phyloP scores from a whole-genome alignment of 2,797 vertebrate species.

The Carapus acus region DNA sequence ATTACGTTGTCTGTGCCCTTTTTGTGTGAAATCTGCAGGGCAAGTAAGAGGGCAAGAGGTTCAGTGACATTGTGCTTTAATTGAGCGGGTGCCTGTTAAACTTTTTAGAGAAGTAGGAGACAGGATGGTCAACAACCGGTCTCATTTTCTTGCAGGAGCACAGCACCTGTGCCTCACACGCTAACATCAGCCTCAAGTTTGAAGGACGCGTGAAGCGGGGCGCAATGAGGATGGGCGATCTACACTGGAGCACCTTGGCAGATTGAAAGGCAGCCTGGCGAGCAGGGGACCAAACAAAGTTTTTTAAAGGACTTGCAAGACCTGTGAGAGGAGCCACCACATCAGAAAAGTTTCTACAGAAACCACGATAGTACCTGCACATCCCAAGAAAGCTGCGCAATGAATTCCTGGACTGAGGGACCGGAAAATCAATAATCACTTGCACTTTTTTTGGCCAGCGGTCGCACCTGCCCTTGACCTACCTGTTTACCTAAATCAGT shows the following conservation, averaged over 20 bases:
- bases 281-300: not conserved
- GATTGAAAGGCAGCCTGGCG: not conserved
- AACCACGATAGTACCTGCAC: not conserved
- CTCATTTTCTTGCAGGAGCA: not conserved
- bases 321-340: slow-evolving; percentile 3
- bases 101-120: slow-evolving; percentile 1
- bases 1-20: no score
- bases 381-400: no score
- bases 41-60: no score
- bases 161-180: not conserved
- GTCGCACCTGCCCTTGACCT: no score
- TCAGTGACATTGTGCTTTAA: no score
- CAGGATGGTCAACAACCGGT: not conserved
- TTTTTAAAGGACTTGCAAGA: not conserved
- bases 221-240: not conserved
- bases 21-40: no score
- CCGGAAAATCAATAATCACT: no score
- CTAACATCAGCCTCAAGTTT: slow-evolving; percentile 4
- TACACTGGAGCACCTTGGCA: not conserved
- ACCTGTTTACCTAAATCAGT: no score
- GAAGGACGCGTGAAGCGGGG: not conserved
- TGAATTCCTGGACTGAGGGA: no score
- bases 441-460: no score
- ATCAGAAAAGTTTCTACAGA: not conserved
- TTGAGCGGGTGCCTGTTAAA: no score